Percentiles rank a stretch among this genome's conserved stretches.
phyloP scores from a whole-genome alignment of 2,113 vertebrate species.

The Pachyramphus minor region DNA sequence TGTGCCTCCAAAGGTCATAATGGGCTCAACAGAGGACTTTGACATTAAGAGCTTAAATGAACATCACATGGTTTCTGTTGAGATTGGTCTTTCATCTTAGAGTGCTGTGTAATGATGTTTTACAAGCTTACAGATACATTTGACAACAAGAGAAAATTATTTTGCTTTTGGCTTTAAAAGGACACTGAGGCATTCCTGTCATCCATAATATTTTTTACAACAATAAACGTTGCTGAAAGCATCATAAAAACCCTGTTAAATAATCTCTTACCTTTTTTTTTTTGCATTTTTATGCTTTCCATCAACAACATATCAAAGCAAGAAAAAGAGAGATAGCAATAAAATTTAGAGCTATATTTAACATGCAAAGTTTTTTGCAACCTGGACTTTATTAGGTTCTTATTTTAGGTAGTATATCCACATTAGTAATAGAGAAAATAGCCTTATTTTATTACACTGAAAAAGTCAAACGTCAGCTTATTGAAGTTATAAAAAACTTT shows the following conservation, averaged over 20 bases:
- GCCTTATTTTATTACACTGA: not conserved
- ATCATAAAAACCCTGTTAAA: not conserved
- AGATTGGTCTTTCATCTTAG: not conserved
- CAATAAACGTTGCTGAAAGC: not conserved
- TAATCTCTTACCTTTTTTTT: not conserved
- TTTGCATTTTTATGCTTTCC: not conserved
- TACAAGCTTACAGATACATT: not conserved
- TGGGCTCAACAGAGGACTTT: not conserved
- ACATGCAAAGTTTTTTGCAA: not conserved
- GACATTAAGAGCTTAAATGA: not conserved
- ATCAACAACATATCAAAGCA: not conserved
- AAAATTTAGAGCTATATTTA: not conserved
- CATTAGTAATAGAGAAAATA: not conserved
- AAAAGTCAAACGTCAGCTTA: not conserved
- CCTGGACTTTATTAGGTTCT: not conserved
- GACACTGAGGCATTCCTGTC: not conserved
- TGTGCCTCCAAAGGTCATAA: not conserved
- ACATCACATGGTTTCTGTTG: not conserved
- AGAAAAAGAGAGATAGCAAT: not conserved
- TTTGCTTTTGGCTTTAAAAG: not conserved
- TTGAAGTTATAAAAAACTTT: not conserved
- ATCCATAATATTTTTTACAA: not conserved
- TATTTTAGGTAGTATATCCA: not conserved
- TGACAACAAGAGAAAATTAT: not conserved
- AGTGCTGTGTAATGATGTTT: not conserved